Evolutionary conservation across 2,113 vertebrate species (phyloP).

Genomic region (Datnioides undecimradiatus): DNA sequence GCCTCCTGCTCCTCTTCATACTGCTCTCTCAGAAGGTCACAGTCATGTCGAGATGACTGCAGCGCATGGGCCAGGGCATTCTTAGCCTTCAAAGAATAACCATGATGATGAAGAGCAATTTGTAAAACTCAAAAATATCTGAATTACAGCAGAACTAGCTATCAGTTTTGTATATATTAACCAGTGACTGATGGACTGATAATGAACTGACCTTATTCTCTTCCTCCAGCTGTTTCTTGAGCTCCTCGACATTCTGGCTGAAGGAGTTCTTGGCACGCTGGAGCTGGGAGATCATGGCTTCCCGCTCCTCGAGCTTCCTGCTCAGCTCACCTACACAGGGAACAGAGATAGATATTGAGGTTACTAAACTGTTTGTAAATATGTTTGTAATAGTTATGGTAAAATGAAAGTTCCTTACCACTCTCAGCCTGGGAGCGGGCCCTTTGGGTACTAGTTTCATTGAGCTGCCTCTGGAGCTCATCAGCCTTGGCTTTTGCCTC

Average conservation of each 20-base stretch:
- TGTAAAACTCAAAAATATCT: background rate
- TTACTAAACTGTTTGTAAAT: background rate
- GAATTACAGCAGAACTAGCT: background rate
- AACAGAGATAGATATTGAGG: background rate
- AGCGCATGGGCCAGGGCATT: constrained; percentile 90
- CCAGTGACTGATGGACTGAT: background rate
- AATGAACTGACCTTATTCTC: constrained; percentile 88
- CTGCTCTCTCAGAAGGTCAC: constrained; percentile 93
- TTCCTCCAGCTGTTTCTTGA: constrained; percentile 94
- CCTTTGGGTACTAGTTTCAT: constrained; percentile 83
- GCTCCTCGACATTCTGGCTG: constrained; percentile 90
- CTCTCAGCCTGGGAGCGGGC: constrained; percentile 90
- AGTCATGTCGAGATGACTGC: constrained; percentile 91
- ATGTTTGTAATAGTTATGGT: background rate
- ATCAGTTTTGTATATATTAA: background rate
- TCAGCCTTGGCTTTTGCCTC: constrained; percentile 92
- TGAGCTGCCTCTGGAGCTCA: constrained; percentile 92
- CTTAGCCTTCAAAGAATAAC: constrained; percentile 85
- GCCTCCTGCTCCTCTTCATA: constrained; percentile 93
- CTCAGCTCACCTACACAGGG: constrained; percentile 87
- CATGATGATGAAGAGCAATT: background rate
- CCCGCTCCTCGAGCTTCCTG: constrained; percentile 91
- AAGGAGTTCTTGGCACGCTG: constrained; percentile 89
- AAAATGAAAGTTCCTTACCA: constrained; percentile 73
- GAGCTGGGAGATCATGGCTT: constrained; percentile 91